A percentile compares a stretch with the other conserved stretches of the same genome.
Conservation (phyloP, 1,140 invertebrate species). For the Chionoecetes opilio region DNA sequence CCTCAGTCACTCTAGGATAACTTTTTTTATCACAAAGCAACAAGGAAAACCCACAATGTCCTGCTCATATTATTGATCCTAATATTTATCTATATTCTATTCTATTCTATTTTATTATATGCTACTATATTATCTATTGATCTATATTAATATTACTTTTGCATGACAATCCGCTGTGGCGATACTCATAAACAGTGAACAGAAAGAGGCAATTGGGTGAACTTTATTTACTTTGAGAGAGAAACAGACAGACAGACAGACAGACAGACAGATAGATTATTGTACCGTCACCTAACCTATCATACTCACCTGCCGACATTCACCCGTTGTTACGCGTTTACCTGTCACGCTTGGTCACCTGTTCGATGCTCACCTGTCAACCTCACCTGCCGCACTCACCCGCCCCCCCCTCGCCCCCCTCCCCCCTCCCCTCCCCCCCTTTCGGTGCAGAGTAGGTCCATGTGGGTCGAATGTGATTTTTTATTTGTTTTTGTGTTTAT, state of each 20-base stretch:
- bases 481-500: too few species aligned
- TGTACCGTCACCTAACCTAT: not conserved
- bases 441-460: too few species aligned
- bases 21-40: not conserved
- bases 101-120: too few species aligned
- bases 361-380: not conserved
- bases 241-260: not conserved
- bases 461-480: too few species aligned
- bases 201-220: not conserved
- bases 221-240: not conserved
- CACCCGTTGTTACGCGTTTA: not conserved
- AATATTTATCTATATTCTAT: too few species aligned
- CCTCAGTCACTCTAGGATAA: not conserved
- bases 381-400: not conserved
- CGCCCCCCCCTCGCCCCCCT: not conserved
- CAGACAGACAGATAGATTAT: not conserved
- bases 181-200: not conserved
- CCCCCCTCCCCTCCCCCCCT: too few species aligned
- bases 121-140: too few species aligned
- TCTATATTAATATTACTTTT: not conserved
- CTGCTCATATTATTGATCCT: too few species aligned
- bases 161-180: not conserved
- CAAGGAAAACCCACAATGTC: too few species aligned
- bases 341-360: conserved; percentile 36
- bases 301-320: not conserved